These are phyloP conservation scores for Melanotaenia boesemani DNA, from an alignment of 2,797 vertebrate species.

Conservation along the genomic window DNA sequence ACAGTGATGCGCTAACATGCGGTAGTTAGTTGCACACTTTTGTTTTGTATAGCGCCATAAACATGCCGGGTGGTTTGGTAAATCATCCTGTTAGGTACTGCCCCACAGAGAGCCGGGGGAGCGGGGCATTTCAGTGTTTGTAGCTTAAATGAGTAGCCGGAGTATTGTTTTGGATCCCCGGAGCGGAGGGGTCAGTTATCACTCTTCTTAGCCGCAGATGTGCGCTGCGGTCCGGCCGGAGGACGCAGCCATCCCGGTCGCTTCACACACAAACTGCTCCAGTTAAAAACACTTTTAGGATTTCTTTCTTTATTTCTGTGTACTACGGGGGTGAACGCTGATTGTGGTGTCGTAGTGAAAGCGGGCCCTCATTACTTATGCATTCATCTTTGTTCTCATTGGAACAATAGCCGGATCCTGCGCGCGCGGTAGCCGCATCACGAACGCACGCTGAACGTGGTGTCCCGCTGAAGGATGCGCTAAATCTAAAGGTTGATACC, in stretches of 20 bases:
- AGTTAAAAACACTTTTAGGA: background rate
- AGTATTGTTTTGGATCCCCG: constrained; percentile 28
- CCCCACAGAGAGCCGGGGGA: fast-evolving
- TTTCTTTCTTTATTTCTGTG: too few relatives aligned
- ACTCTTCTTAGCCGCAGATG: constrained; percentile 15
- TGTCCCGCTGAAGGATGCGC: constrained; percentile 41
- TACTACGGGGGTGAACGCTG: background rate
- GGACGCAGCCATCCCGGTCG: background rate
- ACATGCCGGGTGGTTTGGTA: fast-evolving
- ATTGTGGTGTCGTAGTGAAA: background rate
- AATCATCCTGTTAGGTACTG: background rate
- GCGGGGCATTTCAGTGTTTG: background rate
- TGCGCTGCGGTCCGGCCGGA: constrained; percentile 10
- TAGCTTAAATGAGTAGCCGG: constrained; percentile 32
- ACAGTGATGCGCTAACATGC: constrained; percentile 22
- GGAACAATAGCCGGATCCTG: constrained; percentile 79
- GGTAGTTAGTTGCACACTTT: background rate
- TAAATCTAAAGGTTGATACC: too few relatives aligned
- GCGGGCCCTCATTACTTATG: constrained; percentile 72
- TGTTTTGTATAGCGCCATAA: background rate
- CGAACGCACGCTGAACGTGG: constrained; percentile 17
- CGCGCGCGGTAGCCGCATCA: constrained; percentile 37
- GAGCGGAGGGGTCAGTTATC: constrained; percentile 38
- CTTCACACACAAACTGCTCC: too few relatives aligned
- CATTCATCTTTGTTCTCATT: constrained; percentile 84